Base-by-base conservation (phyloP, 2,797 vertebrate species). In the Coendou prehensilis region DNA sequence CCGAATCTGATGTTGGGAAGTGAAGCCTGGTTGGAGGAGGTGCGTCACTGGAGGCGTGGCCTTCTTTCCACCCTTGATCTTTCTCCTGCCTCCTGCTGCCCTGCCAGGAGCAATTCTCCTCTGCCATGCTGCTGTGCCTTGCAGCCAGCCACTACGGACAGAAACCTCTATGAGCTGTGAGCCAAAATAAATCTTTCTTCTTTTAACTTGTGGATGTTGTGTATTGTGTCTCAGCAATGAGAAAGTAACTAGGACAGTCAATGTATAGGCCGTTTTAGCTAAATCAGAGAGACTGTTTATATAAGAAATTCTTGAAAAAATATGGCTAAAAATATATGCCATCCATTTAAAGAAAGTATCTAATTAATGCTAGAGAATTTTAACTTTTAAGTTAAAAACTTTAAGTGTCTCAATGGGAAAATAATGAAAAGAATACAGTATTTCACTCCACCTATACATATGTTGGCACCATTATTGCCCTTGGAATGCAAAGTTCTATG, bases 391-490 rank as follows among this genome's bases (percentile, higher is more conserved):
- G 37, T 83, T 22, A 28, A 33, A 90, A 50, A 0, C 33, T 61
- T 61, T 84, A 93, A 26, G 9, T 50, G 83, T 91, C 22, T 69
- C 63, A 92, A 52, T 41, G 28, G 20, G 1, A 88, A 90, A 61
- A 7, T 59, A 80, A 90, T 75, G 78, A 87, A 92, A 63, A 78
- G 20, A 82, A 97, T 88, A 80, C 17, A 82, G 41, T 57, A 61
- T 56, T 41, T 78, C 69, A 63, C 61, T 47, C 23, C 33, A 88
- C 89, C 91, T 50, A 73, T 78, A 79, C 67, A 45, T 50, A 15
- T 26, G 20, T 41, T 86, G 79, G 28, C 10, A 93, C 41, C n/a
- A 91, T 63, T 63, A 79, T 17, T 91, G 5, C n/a, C 63, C 50
- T 63, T 86, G 61, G 33, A 95, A 79, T 59, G 30, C 61, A 81